Percentiles rank a stretch among this genome's conserved stretches.
Evolutionary conservation across 2,797 vertebrate species (phyloP).

Genomic region (Triplophysa bombifrons): DNA sequence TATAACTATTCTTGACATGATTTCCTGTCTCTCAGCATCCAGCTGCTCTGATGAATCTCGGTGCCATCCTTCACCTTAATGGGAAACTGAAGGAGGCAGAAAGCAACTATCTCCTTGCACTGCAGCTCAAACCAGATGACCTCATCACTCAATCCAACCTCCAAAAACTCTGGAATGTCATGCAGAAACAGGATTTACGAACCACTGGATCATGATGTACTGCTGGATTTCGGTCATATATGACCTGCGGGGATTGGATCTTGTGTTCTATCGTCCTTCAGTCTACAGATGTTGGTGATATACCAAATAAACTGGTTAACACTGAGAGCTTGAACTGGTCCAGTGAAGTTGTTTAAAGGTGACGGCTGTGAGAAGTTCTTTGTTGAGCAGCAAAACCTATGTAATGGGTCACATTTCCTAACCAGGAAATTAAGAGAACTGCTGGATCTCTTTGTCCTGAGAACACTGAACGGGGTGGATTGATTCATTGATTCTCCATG

Average conservation of each 20-base stretch:
- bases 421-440: neutral
- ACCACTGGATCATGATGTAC: slow-evolving; percentile 70
- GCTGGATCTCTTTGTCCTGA: slow-evolving; percentile 2
- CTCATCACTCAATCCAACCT: slow-evolving; percentile 97
- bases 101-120: slow-evolving; percentile 94
- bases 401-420: neutral
- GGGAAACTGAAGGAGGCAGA: slow-evolving; percentile 92
- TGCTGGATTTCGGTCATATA: slow-evolving; percentile 4
- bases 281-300: neutral
- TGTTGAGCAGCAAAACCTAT: neutral
- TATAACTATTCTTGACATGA: neutral
- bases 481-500: neutral
- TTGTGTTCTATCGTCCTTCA: neutral
- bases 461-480: neutral
- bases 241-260: neutral
- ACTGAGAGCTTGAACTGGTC: neutral
- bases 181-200: slow-evolving; percentile 96
- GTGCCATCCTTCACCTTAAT: slow-evolving; percentile 97
- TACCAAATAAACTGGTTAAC: neutral
- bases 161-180: slow-evolving; percentile 98
- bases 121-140: slow-evolving; percentile 95
- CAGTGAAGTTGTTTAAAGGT: neutral
- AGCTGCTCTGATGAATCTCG: slow-evolving; percentile 97
- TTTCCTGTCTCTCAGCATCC: slow-evolving; percentile 84
- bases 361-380: neutral